Evolutionary conservation across 2,888 invertebrate species (phyloP), one percentile per base, ranked within the genome.

Genomic region (Notodonta dromedarius): DNA sequence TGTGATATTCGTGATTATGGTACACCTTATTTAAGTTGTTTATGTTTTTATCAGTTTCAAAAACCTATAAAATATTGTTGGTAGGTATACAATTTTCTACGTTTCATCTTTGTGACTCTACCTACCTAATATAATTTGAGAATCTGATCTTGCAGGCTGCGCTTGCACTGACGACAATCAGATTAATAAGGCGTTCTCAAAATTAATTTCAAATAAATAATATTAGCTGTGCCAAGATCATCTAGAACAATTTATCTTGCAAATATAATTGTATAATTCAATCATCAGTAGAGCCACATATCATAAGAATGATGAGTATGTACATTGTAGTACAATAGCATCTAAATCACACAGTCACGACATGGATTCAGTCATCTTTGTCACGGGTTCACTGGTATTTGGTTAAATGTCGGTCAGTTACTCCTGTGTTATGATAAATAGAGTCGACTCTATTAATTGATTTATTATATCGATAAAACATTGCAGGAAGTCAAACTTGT

Each of bases 1-100:
- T 59, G 59, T 62, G 57, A 62, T 56, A 59, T 9, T 53, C 39
- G 13, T 59, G 40, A 48, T 60, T 32, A 46, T n/a, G 46, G 46
- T 13, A 46, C 4, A n/a, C n/a, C n/a, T 51, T 54, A 5, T 13
- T 55, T 24, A 44, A 12, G 14, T 11, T 59, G 51, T 59, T 59
- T 46, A 14, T 14, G 14, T 32, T 35, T 35, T 57, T 35, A 40
- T 9, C 2, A 11, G 9, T 14, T 14, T 46, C 4, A n/a, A n/a
- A 2, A 13, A 46, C 13, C 9, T 42, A 42, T 42, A 42, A 42
- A 4, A 42, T 42, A 42, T 42, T 9, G 42, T 42, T 9, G 42
- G 42, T 42, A 42, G 42, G 42, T 11, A 11, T 11, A 42, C 42
- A 7, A 42, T 42, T 7, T 42, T 42, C 11, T 11, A 42, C 42